These are phyloP conservation scores for Drosophila sp. DNA, from an alignment of 1,140 invertebrate genomes.

Conservation along the genomic window DNA sequence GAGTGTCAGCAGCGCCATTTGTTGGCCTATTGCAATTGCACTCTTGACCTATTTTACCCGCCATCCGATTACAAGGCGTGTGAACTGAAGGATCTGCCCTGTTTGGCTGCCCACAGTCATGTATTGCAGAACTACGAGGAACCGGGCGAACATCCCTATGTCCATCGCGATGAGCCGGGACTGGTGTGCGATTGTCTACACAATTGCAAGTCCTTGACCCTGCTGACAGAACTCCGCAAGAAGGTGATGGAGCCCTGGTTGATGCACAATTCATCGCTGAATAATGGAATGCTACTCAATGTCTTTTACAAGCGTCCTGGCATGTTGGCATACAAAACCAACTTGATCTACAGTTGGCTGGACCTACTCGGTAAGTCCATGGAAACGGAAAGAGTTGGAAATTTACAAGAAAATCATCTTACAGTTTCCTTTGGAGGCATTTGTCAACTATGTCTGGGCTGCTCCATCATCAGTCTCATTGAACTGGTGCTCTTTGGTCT, in stretches of 20 bases:
- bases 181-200: constrained; percentile 66
- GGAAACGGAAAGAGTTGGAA: not conserved
- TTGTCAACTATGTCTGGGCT: constrained; percentile 89
- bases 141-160: constrained; percentile 46
- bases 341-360: constrained; percentile 71
- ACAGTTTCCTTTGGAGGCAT: constrained; percentile 89
- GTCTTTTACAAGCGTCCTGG: constrained; percentile 42
- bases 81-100: constrained; percentile 58
- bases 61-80: constrained; percentile 56
- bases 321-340: constrained; percentile 65
- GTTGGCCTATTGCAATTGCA: constrained; percentile 70
- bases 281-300: constrained; percentile 39
- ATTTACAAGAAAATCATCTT: constrained; percentile 30
- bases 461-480: constrained; percentile 87
- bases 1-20: constrained; percentile 68
- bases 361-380: constrained; percentile 60
- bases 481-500: constrained; percentile 89
- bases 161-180: constrained; percentile 30
- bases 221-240: constrained; percentile 53
- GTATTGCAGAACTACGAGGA: constrained; percentile 50
- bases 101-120: constrained; percentile 58
- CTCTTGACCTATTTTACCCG: constrained; percentile 72
- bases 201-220: constrained; percentile 68
- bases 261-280: not conserved
- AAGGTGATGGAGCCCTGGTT: constrained; percentile 18